Evolutionary conservation across 2,113 vertebrate genomes (phyloP).

Genomic region (Xenotilapia longispinis): DNA sequence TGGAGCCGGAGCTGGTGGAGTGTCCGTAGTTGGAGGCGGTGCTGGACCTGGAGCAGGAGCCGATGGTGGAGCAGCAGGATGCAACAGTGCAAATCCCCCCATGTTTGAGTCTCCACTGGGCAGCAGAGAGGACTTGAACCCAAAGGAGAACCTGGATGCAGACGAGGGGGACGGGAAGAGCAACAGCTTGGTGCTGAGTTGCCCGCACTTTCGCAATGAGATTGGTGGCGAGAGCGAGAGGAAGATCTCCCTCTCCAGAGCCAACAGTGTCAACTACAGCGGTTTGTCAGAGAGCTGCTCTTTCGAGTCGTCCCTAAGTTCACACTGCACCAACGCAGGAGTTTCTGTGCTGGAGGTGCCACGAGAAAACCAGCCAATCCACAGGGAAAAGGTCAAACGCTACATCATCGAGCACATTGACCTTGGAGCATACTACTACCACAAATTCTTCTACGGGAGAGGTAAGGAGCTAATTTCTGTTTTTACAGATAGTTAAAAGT

Average conservation of each 20-base stretch:
- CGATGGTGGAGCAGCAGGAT: constrained; percentile 36
- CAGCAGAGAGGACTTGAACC: constrained; percentile 91
- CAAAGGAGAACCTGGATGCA: constrained; percentile 86
- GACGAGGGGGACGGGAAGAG: constrained; percentile 97
- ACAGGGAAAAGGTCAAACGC: constrained; percentile 94
- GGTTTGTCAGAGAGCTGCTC: constrained; percentile 86
- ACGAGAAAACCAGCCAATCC: constrained; percentile 89
- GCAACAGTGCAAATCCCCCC: constrained; percentile 40
- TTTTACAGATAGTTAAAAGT: neutral
- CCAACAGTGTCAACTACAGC: constrained; percentile 79
- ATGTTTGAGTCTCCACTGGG: constrained; percentile 86
- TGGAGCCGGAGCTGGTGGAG: constrained; percentile 16
- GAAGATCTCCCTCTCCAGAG: constrained; percentile 86
- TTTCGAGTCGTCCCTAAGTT: constrained; percentile 92
- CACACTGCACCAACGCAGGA: constrained; percentile 95
- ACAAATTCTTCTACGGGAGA: constrained; percentile 95
- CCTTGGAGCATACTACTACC: constrained; percentile 95
- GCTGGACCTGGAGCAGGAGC: neutral
- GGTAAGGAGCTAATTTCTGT: constrained; percentile 68
- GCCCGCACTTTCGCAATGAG: constrained; percentile 93
- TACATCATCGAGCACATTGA: constrained; percentile 98
- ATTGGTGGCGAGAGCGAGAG: constrained; percentile 92
- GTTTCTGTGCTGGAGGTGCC: constrained; percentile 95
- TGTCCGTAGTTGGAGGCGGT: neutral
- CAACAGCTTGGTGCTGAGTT: constrained; percentile 84